Base-by-base conservation (phyloP, 1,140 invertebrate genomes). In the Pseudomyrmex sp. region DNA sequence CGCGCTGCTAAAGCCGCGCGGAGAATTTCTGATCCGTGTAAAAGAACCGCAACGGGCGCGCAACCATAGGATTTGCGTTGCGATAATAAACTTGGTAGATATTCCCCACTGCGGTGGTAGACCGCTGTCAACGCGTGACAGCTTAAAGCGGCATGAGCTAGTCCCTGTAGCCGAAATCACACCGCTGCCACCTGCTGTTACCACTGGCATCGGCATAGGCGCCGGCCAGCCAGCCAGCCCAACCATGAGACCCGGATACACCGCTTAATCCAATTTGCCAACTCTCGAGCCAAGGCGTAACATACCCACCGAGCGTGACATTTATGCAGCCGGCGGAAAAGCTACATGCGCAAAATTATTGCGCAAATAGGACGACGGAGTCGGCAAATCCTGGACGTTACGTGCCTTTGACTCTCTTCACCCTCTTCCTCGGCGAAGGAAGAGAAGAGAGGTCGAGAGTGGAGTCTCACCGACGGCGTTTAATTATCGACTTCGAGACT, bases 251-350 rank as follows among this genome's bases (percentile, higher is more conserved):
- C 72, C 26, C 79, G 79, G 79, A 82, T 82, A 75, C 72, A 75
- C 79, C 48, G 79, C 69, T 82, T 82, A 82, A 82, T 82, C 70
- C 79, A 82, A 73, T 82, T 82, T 73, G 79, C 79, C 48, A 82
- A 82, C 69, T 82, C 68, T 75, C 76, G 66, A 75, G 79, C 61
- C 61, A 82, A 82, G 68, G 79, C 79, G 72, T 75, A 74, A 75
- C 72, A 82, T 65, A 82, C 70, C 79, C 72, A 75, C 79, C 72
- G 70, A 82, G 79, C 79, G 72, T 82, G 79, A 82, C 79, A 65
- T 82, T 82, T 82, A 82, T 82, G 79, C 72, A 82, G 72, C 69
- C 68, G 35, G 70, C 18, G 72, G 69, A 75, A 75, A 73, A 82
- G 68, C 79, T 82, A 82, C 79, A 75, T 50, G 79, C 70, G 79